phyloP scores from a whole-genome alignment of 2,113 vertebrate genomes.

The Megaleporinus macrocephalus region DNA sequence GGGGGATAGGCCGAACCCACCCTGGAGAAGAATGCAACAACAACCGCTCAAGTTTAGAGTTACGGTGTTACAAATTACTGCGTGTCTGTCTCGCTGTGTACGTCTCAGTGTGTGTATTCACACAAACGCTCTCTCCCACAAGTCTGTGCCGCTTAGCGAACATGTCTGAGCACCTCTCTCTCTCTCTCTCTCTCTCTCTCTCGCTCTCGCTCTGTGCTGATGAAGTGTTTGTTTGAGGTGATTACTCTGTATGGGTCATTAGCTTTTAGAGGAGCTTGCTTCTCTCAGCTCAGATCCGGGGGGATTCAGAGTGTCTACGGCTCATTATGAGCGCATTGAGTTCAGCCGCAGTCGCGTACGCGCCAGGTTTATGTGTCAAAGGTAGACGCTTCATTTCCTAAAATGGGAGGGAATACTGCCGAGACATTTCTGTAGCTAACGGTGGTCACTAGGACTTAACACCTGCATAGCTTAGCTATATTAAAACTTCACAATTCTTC shows the following conservation, averaged over 20 bases:
- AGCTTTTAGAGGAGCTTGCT: constrained; percentile 24
- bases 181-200: not conserved
- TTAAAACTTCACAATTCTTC: no score
- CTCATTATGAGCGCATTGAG: not conserved
- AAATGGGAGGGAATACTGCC: not conserved
- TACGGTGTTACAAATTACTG: constrained; percentile 33
- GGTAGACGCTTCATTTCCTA: constrained; percentile 25
- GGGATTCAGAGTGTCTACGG: constrained; percentile 26
- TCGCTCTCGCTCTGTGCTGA: constrained; percentile 27
- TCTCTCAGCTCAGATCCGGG: constrained; percentile 37
- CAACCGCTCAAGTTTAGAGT: constrained; percentile 29
- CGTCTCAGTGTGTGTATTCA: not conserved
- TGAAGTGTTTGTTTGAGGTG: constrained; percentile 54
- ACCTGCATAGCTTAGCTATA: no score
- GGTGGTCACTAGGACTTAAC: not conserved
- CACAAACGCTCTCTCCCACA: not conserved
- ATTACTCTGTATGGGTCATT: constrained; percentile 53
- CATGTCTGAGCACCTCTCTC: constrained; percentile 42
- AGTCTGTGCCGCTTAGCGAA: constrained; percentile 27
- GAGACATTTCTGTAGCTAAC: not conserved
- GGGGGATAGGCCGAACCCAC: constrained; percentile 12
- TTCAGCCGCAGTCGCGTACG: not conserved
- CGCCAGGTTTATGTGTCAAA: constrained; percentile 35
- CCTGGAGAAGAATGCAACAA: constrained; percentile 37
- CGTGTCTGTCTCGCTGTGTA: constrained; percentile 21